Percentiles rank a stretch among this genome's conserved stretches.
phyloP scores from a whole-genome alignment of 2,113 vertebrate genomes.

The Triplophysa dalaica region DNA sequence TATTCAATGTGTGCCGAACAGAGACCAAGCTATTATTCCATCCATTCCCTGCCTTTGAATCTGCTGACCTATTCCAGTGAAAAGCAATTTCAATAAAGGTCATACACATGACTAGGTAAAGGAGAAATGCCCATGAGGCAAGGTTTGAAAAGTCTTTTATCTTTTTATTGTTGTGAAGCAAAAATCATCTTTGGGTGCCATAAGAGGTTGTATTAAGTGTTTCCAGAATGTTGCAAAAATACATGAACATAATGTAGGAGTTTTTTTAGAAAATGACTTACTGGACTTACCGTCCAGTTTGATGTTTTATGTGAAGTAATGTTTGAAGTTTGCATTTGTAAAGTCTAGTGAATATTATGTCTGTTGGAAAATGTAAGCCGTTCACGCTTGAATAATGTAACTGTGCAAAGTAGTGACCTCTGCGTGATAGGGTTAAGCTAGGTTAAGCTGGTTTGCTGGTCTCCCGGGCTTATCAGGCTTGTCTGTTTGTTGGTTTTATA shows the following conservation, averaged over 20 bases:
- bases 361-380: too few relatives aligned
- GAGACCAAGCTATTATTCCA: conserved; percentile 33
- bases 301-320: not conserved
- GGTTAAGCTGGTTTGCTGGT: too few relatives aligned
- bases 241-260: not conserved
- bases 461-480: too few relatives aligned
- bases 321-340: not conserved
- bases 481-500: too few relatives aligned
- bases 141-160: conserved; percentile 35
- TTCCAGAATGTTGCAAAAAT: not conserved
- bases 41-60: conserved; percentile 35
- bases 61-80: conserved; percentile 53
- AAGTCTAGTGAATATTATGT: not conserved
- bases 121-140: conserved; percentile 36
- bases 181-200: not conserved
- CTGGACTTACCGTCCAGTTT: too few relatives aligned
- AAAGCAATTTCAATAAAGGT: conserved; percentile 59
- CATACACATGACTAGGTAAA: conserved; percentile 43
- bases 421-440: too few relatives aligned
- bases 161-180: conserved; percentile 27
- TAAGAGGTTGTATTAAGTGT: not conserved
- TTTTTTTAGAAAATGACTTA: not conserved
- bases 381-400: too few relatives aligned
- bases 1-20: conserved; percentile 39
- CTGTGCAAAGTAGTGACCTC: too few relatives aligned